phyloP scores from a whole-genome alignment of 2,113 vertebrate genomes.

The Nannospalax galili region DNA sequence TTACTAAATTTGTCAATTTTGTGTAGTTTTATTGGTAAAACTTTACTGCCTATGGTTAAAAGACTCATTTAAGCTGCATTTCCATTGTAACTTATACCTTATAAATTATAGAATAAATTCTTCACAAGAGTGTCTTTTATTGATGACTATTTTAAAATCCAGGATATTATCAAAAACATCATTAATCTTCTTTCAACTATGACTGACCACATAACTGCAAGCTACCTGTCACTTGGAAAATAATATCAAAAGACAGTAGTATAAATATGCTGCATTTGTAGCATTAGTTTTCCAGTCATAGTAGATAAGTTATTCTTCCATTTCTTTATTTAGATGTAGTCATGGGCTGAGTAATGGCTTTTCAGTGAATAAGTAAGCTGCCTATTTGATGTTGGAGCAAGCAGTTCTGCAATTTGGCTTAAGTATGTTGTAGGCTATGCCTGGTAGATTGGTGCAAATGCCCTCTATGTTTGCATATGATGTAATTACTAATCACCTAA shows the following conservation, averaged over 20 bases:
- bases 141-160: not conserved
- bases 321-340: not conserved
- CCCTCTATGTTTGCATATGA: fast-evolving
- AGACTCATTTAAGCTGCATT: not conserved
- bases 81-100: not conserved
- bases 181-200: not conserved
- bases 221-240: not conserved
- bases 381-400: not conserved
- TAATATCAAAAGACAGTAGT: not conserved
- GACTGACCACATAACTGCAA: not conserved
- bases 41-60: not conserved
- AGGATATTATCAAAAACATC: not conserved
- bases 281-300: not conserved
- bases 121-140: not conserved
- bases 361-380: not conserved
- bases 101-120: not conserved
- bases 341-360: not conserved
- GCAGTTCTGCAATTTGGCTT: not conserved
- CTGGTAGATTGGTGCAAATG: not conserved
- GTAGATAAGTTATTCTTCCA: not conserved
- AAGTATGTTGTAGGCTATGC: fast-evolving
- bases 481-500: not conserved
- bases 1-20: not conserved
- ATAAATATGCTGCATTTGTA: not conserved
- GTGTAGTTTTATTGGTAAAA: not conserved